Evolutionary conservation across 2,797 vertebrate species (phyloP), one percentile per base, ranked within the genome.

Genomic region (Phalloptychus januarius): DNA sequence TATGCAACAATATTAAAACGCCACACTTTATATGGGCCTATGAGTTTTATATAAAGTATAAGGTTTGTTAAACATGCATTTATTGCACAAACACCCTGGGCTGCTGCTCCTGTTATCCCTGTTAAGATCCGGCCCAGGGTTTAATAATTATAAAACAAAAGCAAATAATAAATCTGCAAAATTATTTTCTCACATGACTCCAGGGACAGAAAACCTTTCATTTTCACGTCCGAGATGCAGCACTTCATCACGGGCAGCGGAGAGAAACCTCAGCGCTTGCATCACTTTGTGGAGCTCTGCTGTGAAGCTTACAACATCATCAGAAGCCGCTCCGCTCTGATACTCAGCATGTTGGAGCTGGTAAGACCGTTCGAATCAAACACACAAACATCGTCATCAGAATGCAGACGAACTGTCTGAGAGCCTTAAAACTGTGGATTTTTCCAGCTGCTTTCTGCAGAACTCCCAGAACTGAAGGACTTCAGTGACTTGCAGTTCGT

Each of bases 151-250:
- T 38, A 42, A 38, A 50, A 50, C 48, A 52, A 50, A 69, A n/a
- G 8, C n/a, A 13, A 7, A 12, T 12, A 45, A 58, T 70, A 69
- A 42, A 79, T 46, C 69, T 23, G 75, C 71, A 45, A 42, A 8
- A 77, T 28, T 0, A 0, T 0, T 72, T 46, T 40, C 8, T 15
- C 0, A 1, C 75, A 20, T n/a, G 75, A 82, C 85, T 83, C 50
- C 31, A 99, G 97, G 90, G 97, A 98, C 82, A 89, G 96, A 69
- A 95, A 95, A 1, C 97, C 97, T 1, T 98, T 99, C 90, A 95
- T 98, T 91, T 98, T 97, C 83, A 96, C 97, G 1, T 96, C 97
- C 4, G 97, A 98, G 92, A 99, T 98, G 97, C 96, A 96, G 77
- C 96, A 97, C 92, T 97, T 98, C 88, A 97, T 98, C 92, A 97